Conservation (phyloP, 2,797 vertebrate genomes). For the Muraenolepis orangiensis region DNA sequence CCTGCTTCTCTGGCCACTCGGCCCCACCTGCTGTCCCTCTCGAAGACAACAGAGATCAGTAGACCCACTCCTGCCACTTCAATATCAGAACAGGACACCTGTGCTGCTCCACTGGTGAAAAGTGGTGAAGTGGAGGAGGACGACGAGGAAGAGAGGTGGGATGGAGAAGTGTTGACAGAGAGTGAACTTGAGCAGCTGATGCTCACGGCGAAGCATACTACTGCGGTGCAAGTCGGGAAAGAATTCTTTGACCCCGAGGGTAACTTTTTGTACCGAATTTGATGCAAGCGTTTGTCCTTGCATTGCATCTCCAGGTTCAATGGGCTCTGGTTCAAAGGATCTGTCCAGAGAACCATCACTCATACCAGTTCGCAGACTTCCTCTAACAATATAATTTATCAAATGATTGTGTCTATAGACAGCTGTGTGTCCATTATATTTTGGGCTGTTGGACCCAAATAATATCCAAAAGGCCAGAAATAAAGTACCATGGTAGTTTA, state of each 20-base stretch:
- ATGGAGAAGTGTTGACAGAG: conserved; percentile 52
- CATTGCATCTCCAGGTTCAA: background rate
- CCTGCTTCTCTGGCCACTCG: conserved; percentile 1
- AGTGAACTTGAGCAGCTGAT: conserved; percentile 59
- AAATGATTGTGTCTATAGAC: background rate
- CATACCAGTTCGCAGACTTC: background rate
- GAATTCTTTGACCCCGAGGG: conserved; percentile 82
- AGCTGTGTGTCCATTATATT: background rate
- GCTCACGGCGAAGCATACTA: conserved; percentile 45
- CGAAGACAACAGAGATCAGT: background rate
- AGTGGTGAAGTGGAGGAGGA: conserved; percentile 4
- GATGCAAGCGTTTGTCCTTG: conserved; percentile 15
- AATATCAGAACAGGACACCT: background rate
- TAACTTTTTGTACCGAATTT: conserved; percentile 82
- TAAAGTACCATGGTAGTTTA: conserved; percentile 67
- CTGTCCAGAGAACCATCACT: background rate
- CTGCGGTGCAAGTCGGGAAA: conserved; percentile 67
- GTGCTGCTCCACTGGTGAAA: background rate
- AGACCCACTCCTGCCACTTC: background rate
- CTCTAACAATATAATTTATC: background rate
- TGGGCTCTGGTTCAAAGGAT: background rate
- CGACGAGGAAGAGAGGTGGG: conserved; percentile 53
- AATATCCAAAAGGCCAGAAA: background rate
- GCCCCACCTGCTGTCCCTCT: background rate
- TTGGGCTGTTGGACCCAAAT: background rate